A percentile compares a stretch with the other conserved stretches of the same genome.
These are phyloP conservation scores for Sebastolobus alascanus DNA, from an alignment of 2,797 vertebrate genomes.

Conservation along the genomic window DNA sequence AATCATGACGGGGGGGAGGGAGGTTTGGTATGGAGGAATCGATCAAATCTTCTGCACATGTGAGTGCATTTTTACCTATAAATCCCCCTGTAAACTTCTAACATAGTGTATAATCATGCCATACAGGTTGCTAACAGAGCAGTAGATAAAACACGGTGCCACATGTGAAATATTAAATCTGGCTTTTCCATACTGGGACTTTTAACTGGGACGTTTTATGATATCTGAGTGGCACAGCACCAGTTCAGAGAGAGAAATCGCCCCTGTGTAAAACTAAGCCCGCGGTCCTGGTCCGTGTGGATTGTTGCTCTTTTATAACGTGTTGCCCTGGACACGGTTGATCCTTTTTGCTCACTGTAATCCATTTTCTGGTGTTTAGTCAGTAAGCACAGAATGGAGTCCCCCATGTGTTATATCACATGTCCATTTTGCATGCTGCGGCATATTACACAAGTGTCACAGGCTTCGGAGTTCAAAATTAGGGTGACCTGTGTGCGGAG, in stretches of 20 bases:
- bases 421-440: constrained; percentile 33
- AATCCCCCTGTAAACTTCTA: constrained; percentile 41
- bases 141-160: constrained; percentile 5
- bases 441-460: constrained; percentile 47
- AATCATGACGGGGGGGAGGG: not conserved
- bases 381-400: constrained; percentile 46
- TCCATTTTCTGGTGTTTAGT: constrained; percentile 74
- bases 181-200: constrained; percentile 25
- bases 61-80: constrained; percentile 20
- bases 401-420: constrained; percentile 55
- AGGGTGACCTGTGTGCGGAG: constrained; percentile 33
- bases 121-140: constrained; percentile 7
- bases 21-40: not conserved
- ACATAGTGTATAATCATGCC: constrained; percentile 18
- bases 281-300: constrained; percentile 43
- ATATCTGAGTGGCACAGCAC: constrained; percentile 45
- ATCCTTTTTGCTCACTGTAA: constrained; percentile 73
- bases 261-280: constrained; percentile 46
- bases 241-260: constrained; percentile 29
- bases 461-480: not conserved
- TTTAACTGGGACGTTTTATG: constrained; percentile 24
- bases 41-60: constrained; percentile 31
- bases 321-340: constrained; percentile 67
- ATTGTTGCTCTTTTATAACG: constrained; percentile 70
- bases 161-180: constrained; percentile 27